Conservation (phyloP, 2,888 invertebrate species). For the Hyalella azteca region DNA sequence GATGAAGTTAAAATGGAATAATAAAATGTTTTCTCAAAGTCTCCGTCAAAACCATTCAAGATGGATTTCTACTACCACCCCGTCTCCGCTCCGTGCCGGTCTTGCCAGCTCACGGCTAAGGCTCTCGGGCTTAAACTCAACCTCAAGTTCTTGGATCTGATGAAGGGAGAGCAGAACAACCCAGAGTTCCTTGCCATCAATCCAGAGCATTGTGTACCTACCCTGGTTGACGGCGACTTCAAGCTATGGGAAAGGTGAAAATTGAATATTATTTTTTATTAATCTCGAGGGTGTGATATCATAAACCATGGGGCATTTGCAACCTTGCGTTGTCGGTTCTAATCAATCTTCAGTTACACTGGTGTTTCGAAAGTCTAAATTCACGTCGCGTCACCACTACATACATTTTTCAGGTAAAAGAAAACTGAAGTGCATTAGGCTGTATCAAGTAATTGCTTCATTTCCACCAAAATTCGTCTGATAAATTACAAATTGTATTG, state of each 20-base stretch:
- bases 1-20: too few relatives aligned
- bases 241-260: slow-evolving; percentile 41
- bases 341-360: not conserved
- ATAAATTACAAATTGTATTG: too few relatives aligned
- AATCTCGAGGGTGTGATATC: not conserved
- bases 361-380: not conserved
- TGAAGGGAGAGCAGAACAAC: slow-evolving; percentile 71
- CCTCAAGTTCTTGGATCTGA: slow-evolving; percentile 70
- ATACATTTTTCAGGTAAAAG: not conserved
- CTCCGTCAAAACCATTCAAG: not conserved
- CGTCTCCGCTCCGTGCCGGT: slow-evolving; percentile 72
- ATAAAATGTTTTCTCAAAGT: slow-evolving; percentile 54
- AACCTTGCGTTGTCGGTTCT: not conserved
- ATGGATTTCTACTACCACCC: slow-evolving; percentile 73
- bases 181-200: slow-evolving; percentile 68
- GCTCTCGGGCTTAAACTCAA: slow-evolving; percentile 73
- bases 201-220: slow-evolving; percentile 41
- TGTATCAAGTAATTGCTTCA: too few relatives aligned
- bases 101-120: slow-evolving; percentile 71
- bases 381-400: not conserved
- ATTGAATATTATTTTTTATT: not conserved
- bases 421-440: not conserved
- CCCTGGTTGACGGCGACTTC: slow-evolving; percentile 43
- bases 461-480: too few relatives aligned
- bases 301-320: not conserved